Conservation (phyloP, 2,797 vertebrate species). For the Manis crassicaudata region DNA sequence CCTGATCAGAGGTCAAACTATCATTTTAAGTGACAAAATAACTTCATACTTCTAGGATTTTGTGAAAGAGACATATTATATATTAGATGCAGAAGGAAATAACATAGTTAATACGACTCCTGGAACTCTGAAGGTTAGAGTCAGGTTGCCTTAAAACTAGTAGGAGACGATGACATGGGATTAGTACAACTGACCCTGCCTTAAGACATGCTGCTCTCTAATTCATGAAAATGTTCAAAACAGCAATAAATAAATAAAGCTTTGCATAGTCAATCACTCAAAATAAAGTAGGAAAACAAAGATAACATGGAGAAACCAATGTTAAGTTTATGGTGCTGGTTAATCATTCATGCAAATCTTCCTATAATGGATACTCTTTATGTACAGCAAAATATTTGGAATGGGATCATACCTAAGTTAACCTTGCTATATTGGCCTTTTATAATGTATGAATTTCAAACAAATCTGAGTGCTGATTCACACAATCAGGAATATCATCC, state of each 20-base stretch:
- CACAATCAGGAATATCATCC: background rate
- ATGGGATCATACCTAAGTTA: background rate
- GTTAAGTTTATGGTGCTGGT: background rate
- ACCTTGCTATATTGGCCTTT: background rate
- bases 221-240: background rate
- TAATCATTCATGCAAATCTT: background rate
- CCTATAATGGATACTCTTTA: background rate
- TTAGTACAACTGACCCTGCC: background rate
- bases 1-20: background rate
- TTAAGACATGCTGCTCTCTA: background rate
- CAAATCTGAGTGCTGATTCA: background rate
- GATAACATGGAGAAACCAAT: background rate
- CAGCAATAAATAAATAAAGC: background rate
- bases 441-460: background rate
- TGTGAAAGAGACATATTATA: background rate
- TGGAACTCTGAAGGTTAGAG: background rate
- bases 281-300: slow-evolving; percentile 11
- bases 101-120: background rate
- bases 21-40: background rate
- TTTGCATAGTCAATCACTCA: background rate
- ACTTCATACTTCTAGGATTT: slow-evolving; percentile 2
- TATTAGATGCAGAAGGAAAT: background rate
- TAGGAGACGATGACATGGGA: background rate
- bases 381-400: background rate
- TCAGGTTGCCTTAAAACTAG: background rate